These are phyloP conservation scores for Lithophane leautieri DNA, from an alignment of 2,888 invertebrate genomes.

Conservation along the genomic window DNA sequence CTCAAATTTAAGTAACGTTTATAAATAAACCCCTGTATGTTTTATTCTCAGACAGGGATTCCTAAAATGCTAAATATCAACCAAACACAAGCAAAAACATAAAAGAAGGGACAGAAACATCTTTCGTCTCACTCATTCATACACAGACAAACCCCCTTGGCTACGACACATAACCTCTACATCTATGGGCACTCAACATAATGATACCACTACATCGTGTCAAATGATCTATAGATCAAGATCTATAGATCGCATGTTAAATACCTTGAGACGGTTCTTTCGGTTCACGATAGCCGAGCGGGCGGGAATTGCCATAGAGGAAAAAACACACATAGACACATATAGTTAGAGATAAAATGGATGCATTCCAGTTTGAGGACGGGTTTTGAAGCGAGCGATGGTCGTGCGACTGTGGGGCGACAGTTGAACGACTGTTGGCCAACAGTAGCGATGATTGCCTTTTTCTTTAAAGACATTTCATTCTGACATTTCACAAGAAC, in stretches of 20 bases:
- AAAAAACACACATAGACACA: conserved; percentile 93
- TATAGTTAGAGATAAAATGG: conserved; percentile 90
- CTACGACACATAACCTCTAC: conserved; percentile 89
- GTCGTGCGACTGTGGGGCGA: conserved; percentile 29
- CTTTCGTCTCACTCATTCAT: conserved; percentile 79
- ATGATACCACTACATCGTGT: conserved; percentile 84
- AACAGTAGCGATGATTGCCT: neutral
- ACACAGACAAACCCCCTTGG: conserved; percentile 90
- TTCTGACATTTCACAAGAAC: too few relatives aligned
- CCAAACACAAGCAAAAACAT: conserved; percentile 45
- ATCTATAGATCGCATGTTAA: conserved; percentile 72
- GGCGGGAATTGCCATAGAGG: conserved; percentile 93
- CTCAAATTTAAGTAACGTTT: too few relatives aligned
- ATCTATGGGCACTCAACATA: conserved; percentile 85
- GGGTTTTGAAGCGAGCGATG: conserved; percentile 55
- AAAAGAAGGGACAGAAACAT: conserved; percentile 77
- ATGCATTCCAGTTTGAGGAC: conserved; percentile 85
- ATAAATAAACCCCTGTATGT: too few relatives aligned
- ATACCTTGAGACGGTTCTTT: conserved; percentile 91
- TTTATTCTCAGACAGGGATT: neutral
- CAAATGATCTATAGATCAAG: conserved; percentile 69
- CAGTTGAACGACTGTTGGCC: conserved; percentile 1
- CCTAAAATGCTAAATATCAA: neutral
- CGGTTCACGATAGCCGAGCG: conserved; percentile 91
- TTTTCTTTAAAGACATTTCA: neutral